Conservation (phyloP, 1,140 invertebrate genomes). For the Holotrichia oblita region DNA sequence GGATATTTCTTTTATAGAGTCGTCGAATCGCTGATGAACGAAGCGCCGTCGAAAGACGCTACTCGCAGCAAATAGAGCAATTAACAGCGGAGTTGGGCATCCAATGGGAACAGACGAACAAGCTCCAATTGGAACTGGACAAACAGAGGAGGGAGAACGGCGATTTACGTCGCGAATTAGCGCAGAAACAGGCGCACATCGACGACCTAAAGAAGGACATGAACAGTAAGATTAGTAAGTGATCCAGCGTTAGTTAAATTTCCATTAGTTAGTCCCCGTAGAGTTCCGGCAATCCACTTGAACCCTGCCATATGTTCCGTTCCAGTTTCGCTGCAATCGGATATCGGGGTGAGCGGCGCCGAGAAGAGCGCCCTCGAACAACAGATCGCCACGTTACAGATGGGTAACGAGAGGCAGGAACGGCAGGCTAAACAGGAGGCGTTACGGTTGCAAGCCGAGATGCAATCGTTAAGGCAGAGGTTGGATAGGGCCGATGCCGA, state of each 20-base stretch:
- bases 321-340: constrained; percentile 75
- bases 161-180: constrained; percentile 76
- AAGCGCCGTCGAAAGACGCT: constrained; percentile 75
- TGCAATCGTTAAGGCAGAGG: constrained; percentile 78
- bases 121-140: constrained; percentile 79
- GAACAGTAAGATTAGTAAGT: constrained; percentile 75
- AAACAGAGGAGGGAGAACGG: constrained; percentile 77
- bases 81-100: constrained; percentile 78
- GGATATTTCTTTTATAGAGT: constrained; percentile 48
- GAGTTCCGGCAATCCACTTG: constrained; percentile 27
- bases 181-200: constrained; percentile 75
- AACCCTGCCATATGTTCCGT: constrained; percentile 32
- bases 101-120: constrained; percentile 81
- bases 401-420: constrained; percentile 72
- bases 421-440: constrained; percentile 78
- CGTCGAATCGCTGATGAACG: constrained; percentile 74
- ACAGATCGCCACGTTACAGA: constrained; percentile 71
- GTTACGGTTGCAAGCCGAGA: constrained; percentile 77
- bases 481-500: constrained; percentile 81
- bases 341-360: constrained; percentile 74
- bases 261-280: not conserved
- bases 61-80: constrained; percentile 78
- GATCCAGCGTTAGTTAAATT: not conserved
- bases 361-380: constrained; percentile 81
- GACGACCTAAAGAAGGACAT: constrained; percentile 83